Evolutionary conservation across 2,113 vertebrate genomes (phyloP).

Genomic region (Chaetodon auriga): DNA sequence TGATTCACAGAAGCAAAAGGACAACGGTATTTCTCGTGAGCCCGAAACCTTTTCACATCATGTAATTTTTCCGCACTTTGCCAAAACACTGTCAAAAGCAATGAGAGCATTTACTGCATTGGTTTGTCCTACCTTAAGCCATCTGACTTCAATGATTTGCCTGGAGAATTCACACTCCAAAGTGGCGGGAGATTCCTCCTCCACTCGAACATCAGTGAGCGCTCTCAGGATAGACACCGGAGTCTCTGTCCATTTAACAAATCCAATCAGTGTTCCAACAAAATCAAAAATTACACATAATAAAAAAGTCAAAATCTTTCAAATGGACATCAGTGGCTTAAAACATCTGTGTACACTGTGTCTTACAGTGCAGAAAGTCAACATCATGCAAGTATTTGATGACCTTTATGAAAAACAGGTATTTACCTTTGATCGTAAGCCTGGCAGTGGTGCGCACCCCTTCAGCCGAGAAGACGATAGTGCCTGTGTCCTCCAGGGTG

Average conservation of each 20-base stretch:
- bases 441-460: constrained; percentile 86
- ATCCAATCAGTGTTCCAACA: neutral
- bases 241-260: constrained; percentile 83
- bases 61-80: neutral
- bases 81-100: neutral
- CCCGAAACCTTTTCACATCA: neutral
- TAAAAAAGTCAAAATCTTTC: too few relatives aligned
- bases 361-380: too few relatives aligned
- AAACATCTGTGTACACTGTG: too few relatives aligned
- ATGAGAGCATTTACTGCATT: neutral
- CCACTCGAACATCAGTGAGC: constrained; percentile 86
- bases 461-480: constrained; percentile 89
- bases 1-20: constrained; percentile 49
- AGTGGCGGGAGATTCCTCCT: constrained; percentile 85
- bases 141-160: constrained; percentile 87
- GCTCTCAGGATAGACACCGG: constrained; percentile 89
- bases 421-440: constrained; percentile 88
- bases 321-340: too few relatives aligned
- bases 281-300: too few relatives aligned
- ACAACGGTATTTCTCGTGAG: neutral
- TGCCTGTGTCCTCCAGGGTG: constrained; percentile 89
- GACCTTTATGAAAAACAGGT: too few relatives aligned
- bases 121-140: constrained; percentile 89
- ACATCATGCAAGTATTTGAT: too few relatives aligned
- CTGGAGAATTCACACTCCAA: constrained; percentile 94